A percentile compares a stretch with the other conserved stretches of the same genome.
Evolutionary conservation across 2,113 vertebrate genomes (phyloP).

Genomic region (Spea multiplicata): DNA sequence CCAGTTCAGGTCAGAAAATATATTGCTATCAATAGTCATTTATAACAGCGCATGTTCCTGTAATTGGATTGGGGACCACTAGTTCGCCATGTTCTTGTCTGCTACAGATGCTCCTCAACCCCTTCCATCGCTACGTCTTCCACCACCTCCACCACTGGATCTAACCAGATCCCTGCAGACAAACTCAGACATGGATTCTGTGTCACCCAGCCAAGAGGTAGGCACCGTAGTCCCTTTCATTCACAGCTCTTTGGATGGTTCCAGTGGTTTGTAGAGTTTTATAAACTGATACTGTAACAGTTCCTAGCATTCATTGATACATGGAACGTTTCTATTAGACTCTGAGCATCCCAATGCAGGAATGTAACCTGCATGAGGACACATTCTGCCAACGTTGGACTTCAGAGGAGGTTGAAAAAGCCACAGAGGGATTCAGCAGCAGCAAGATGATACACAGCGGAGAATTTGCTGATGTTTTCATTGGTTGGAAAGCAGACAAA

Average conservation of each 20-base stretch:
- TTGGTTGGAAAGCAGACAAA: slow-evolving; percentile 58
- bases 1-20: neutral
- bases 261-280: neutral
- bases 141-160: slow-evolving; percentile 53
- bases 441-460: slow-evolving; percentile 61
- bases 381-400: slow-evolving; percentile 62
- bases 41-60: neutral
- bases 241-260: neutral
- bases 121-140: slow-evolving; percentile 30
- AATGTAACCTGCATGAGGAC: slow-evolving; percentile 46
- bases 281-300: neutral
- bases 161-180: slow-evolving; percentile 56
- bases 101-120: slow-evolving; percentile 52
- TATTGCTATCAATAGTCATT: neutral
- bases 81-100: too few relatives aligned
- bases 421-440: slow-evolving; percentile 63
- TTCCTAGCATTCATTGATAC: neutral
- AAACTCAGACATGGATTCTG: neutral
- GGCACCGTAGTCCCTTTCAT: neutral
- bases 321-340: neutral
- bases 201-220: slow-evolving; percentile 1
- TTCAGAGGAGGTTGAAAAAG: slow-evolving; percentile 57
- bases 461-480: slow-evolving; percentile 64
- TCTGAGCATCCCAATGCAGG: slow-evolving; percentile 55
- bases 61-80: neutral